Evolutionary conservation across 2,888 invertebrate genomes (phyloP).

Genomic region (Orchestes rusci): DNA sequence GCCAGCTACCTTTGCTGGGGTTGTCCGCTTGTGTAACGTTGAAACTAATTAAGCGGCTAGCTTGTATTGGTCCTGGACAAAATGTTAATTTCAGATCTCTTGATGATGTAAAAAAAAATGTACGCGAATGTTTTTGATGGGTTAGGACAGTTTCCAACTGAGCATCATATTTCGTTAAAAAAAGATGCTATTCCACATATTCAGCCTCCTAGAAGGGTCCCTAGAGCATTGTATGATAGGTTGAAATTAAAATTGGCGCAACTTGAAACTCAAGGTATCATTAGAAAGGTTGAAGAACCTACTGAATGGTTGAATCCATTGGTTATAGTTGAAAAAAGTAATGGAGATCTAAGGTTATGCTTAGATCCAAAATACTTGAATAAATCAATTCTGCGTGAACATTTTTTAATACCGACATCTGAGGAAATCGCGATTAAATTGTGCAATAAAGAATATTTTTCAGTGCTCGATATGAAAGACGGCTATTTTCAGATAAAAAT

Average conservation of each 20-base stretch:
- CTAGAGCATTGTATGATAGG: constrained; percentile 8
- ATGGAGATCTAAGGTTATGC: constrained; percentile 20
- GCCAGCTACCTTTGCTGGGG: not conserved
- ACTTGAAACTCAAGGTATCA: constrained; percentile 2
- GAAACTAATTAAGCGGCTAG: not conserved
- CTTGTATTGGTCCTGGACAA: not conserved
- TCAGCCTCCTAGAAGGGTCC: constrained; percentile 12
- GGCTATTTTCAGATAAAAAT: not conserved
- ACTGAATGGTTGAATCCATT: constrained; percentile 22
- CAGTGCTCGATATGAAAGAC: constrained; percentile 22
- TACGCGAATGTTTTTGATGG: constrained; percentile 12
- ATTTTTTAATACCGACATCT: constrained; percentile 20
- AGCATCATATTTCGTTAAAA: constrained; percentile 16
- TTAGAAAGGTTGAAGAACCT: constrained; percentile 16
- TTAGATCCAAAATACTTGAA: constrained; percentile 12
- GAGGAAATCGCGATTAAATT: constrained; percentile 23
- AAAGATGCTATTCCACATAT: constrained; percentile 12
- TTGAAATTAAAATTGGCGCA: constrained; percentile 4
- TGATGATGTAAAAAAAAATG: not conserved
- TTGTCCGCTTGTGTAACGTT: not conserved
- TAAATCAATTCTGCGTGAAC: constrained; percentile 8
- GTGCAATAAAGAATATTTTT: constrained; percentile 18
- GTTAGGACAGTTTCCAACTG: constrained; percentile 14
- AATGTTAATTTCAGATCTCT: not conserved
- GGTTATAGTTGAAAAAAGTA: constrained; percentile 23